phyloP scores from a whole-genome alignment of 2,888 invertebrate species.

The Ischnus inquisitorius region DNA sequence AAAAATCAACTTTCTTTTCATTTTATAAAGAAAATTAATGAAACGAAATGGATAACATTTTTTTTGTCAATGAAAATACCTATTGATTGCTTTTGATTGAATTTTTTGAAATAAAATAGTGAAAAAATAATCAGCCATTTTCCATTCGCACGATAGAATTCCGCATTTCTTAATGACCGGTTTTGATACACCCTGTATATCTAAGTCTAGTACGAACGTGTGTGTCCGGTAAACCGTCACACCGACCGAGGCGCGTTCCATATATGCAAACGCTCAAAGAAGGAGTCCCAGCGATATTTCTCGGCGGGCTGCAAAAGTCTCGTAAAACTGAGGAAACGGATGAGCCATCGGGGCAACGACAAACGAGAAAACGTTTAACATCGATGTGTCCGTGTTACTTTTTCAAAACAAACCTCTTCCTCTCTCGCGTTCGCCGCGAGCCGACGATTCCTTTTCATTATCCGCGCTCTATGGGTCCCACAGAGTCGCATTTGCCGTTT shows the following conservation, averaged over 20 bases:
- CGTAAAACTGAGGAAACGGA: constrained; percentile 65
- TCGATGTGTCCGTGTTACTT: constrained; percentile 26
- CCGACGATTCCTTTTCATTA: constrained; percentile 58
- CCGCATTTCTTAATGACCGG: background rate
- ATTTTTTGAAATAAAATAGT: background rate
- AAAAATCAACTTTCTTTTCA: too few relatives aligned
- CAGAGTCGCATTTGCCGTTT: background rate
- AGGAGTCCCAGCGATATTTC: background rate
- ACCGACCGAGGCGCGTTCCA: constrained; percentile 49
- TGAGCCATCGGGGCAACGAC: constrained; percentile 46
- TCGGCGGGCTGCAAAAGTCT: constrained; percentile 19
- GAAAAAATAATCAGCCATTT: background rate
- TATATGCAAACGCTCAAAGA: constrained; percentile 20
- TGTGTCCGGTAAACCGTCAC: background rate
- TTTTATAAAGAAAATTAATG: background rate
- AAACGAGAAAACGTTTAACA: constrained; percentile 46
- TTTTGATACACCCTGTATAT: background rate
- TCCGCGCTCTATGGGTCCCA: background rate
- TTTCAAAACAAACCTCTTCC: constrained; percentile 56
- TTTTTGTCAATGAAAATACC: background rate
- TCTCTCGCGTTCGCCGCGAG: constrained; percentile 36
- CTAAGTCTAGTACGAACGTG: background rate
- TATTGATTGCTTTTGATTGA: background rate
- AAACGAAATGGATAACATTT: background rate
- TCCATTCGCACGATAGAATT: background rate